Conservation (phyloP, 2,888 invertebrate species). For the Apamea monoglypha region DNA sequence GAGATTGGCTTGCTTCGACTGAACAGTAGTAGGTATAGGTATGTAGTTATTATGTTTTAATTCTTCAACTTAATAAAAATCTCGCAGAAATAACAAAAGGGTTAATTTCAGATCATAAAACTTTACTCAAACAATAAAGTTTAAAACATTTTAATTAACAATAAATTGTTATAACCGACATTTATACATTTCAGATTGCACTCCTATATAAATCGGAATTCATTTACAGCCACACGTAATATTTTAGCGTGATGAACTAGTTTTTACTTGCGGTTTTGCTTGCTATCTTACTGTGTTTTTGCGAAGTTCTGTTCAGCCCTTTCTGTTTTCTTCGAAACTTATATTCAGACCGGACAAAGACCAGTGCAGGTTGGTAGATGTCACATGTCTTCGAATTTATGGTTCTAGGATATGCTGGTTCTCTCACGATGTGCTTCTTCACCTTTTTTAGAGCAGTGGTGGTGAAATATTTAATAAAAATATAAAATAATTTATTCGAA, state of each 20-base stretch:
- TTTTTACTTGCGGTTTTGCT: slow-evolving; percentile 13
- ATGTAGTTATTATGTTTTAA: neutral
- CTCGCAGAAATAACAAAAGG: slow-evolving; percentile 49
- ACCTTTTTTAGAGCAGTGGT: neutral
- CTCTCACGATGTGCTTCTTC: neutral
- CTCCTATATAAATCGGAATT: slow-evolving; percentile 50
- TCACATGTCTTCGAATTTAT: neutral
- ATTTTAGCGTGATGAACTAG: slow-evolving; percentile 43
- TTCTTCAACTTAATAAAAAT: neutral
- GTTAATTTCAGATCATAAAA: slow-evolving; percentile 73
- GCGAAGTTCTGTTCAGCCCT: neutral
- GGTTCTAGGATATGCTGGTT: neutral
- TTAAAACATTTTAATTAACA: slow-evolving; percentile 74
- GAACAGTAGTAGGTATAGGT: neutral
- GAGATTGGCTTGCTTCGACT: neutral
- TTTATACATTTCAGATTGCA: slow-evolving; percentile 53
- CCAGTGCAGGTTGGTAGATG: neutral
- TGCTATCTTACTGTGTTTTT: neutral
- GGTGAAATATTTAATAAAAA: too few species aligned
- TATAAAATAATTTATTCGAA: too few species aligned
- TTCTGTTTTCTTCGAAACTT: neutral
- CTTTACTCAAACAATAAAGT: slow-evolving; percentile 71
- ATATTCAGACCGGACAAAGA: neutral
- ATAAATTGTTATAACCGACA: slow-evolving; percentile 62
- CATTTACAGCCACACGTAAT: slow-evolving; percentile 45